phyloP scores from a whole-genome alignment of 1,140 invertebrate genomes.

The Drosophila yakuba region DNA sequence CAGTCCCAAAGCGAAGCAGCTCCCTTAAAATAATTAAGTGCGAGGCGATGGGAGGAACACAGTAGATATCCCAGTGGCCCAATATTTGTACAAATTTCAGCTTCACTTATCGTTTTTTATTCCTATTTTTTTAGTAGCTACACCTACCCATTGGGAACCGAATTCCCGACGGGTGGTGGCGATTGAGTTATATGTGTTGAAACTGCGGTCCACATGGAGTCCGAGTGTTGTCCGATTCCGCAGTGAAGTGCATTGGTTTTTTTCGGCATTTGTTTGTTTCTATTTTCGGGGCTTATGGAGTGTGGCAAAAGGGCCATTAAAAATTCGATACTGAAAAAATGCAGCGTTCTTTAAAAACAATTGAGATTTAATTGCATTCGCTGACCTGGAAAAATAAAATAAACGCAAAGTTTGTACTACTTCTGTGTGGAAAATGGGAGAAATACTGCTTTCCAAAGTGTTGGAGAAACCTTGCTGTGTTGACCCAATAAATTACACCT shows the following conservation, averaged over 20 bases:
- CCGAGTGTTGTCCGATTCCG: conserved; percentile 13
- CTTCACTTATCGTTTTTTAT: conserved; percentile 17
- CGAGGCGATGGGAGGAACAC: conserved; percentile 36
- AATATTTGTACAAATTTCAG: conserved; percentile 44
- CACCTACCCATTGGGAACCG: conserved; percentile 31
- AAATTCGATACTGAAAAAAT: conserved; percentile 24
- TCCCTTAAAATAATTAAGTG: conserved; percentile 72
- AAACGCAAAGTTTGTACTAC: conserved; percentile 30
- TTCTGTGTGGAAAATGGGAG: conserved; percentile 6
- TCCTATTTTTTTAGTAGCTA: conserved; percentile 2
- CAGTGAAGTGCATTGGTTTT: conserved; percentile 6
- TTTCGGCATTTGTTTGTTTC: conserved; percentile 39
- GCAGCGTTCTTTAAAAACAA: conserved; percentile 29
- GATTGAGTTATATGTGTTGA: conserved; percentile 58
- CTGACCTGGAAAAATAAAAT: conserved; percentile 43
- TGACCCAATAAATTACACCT: conserved; percentile 46
- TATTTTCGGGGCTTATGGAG: conserved; percentile 22
- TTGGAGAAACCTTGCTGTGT: conserved; percentile 37
- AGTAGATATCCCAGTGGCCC: conserved; percentile 13
- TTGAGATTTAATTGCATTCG: conserved; percentile 44
- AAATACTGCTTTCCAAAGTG: conserved; percentile 1
- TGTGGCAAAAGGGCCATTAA: conserved; percentile 23
- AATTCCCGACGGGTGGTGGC: conserved; percentile 51
- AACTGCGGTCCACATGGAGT: conserved; percentile 49
- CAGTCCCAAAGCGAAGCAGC: conserved; percentile 4